Evolutionary conservation across 2,888 invertebrate species (phyloP), one percentile per base, ranked within the genome.

Genomic region (Argyra leucocephala): DNA sequence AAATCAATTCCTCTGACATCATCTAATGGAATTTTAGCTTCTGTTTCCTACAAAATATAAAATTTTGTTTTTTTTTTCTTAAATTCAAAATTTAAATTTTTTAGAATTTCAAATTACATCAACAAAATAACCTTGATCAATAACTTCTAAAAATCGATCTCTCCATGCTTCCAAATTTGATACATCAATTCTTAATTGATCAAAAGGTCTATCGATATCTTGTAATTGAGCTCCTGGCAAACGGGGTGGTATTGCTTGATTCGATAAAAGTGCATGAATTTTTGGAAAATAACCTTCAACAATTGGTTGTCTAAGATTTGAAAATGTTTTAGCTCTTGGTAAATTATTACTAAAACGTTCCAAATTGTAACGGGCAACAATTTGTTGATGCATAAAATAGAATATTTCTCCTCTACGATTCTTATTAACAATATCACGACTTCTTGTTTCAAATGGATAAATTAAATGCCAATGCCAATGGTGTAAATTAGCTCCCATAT

Each of bases 391-490:
- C 86, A 86, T 86, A 74, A 85, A 86, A 72, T 83, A 86, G 74
- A 87, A 87, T 1, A 87, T 76, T 76, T 86, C 86, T 18, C 87
- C 86, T 61, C 86, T 81, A 66, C 86, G 80, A 73, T 87, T 84
- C 73, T 90, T 89, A 83, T 0, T 84, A 82, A 69, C 67, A 21
- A 69, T 61, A 90, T 90, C 90, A 23, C 36, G 60, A 57, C 63
- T 48, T 2, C 57, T 60, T 9, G 62, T 62, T 31, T 64, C 67
- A 22, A 65, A 65, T 0, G 90, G 90, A 74, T 89, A 90, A 0
- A 90, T 88, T 67, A 91, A 82, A 81, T 91, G 91, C 90, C 90
- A 91, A 76, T 91, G 90, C 90, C 90, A 91, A 76, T 91, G 90
- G 76, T 91, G 91, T 36, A 89, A 84, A 80, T 91, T 91, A 73